These are phyloP conservation scores for Drosophila lacteicornis DNA, from an alignment of 1,140 invertebrate genomes.

Conservation along the genomic window DNA sequence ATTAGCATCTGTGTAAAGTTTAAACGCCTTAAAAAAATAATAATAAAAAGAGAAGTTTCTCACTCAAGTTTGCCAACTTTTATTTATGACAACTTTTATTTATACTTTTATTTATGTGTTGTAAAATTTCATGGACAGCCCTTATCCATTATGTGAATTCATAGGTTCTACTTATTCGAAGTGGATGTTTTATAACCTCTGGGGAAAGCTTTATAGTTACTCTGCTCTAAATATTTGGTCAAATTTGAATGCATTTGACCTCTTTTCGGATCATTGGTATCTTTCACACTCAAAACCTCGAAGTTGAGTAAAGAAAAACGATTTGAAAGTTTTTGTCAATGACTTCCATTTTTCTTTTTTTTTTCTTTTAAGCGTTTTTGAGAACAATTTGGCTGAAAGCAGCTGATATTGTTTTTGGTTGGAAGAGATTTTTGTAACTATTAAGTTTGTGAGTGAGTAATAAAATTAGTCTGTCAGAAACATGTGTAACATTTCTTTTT, in stretches of 20 bases:
- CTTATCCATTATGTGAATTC: slow-evolving; percentile 4
- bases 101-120: too few relatives aligned
- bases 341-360: slow-evolving; percentile 1
- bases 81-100: slow-evolving; percentile 30
- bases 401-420: neutral
- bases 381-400: slow-evolving; percentile 8
- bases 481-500: too few relatives aligned
- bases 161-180: slow-evolving; percentile 7
- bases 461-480: too few relatives aligned
- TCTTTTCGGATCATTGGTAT: slow-evolving; percentile 4
- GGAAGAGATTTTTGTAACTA: neutral
- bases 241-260: neutral
- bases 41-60: slow-evolving; percentile 8
- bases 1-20: slow-evolving; percentile 40
- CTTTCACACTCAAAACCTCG: neutral
- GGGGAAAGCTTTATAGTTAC: slow-evolving; percentile 34
- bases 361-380: slow-evolving; percentile 1
- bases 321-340: slow-evolving; percentile 22
- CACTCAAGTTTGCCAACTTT: slow-evolving; percentile 20
- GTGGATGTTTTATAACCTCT: slow-evolving; percentile 32
- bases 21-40: slow-evolving; percentile 13
- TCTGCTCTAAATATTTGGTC: neutral
- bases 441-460: too few relatives aligned
- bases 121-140: slow-evolving; percentile 35
- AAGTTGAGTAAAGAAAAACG: slow-evolving; percentile 7